Base-by-base conservation (phyloP, 2,888 invertebrate species). In the Protophormia terraenovae region DNA sequence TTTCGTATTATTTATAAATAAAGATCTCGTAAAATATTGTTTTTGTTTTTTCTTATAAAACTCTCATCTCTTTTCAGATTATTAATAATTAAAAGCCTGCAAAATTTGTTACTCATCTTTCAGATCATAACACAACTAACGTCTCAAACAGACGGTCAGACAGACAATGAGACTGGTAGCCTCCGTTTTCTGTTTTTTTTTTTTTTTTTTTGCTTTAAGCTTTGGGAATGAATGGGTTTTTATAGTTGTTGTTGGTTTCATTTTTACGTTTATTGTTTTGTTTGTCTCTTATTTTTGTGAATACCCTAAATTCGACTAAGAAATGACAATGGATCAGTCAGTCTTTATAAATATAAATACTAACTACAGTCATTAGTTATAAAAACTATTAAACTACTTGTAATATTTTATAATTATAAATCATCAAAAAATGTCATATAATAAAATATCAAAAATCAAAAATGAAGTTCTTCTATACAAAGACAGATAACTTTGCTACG, bases 1-100 rank as follows among this genome's bases (percentile, higher is more conserved):
- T 58, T 60, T 71, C 50, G 47, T 71, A n/a, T 64, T 66, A 75
- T 66, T 82, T 85, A 82, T 85, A 82, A 85, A 85, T 50, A 79
- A 58, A 71, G 73, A 47, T 64, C 29, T 67, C 38, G 58, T 10
- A 53, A 45, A 69, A 71, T 19, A 32, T 47, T 45, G 14, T 62
- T 22, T 45, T 0, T 66, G 35, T 64, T 66, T 58, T 58, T 73
- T 27, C n/a, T n/a, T n/a, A n/a, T 7, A 3, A 69, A 27, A 55
- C 76, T 76, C 76, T 76, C 64, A 67, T 45, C 66, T 81, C 47
- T 75, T 66, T 22, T 55, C 32, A 64, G 32, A 12, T 62, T 55
- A 38, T 60, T 47, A 32, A 50, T 14, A 45, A 58, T 24, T 16
- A 55, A 24, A 5, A 79, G 14, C 29, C 45, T 45, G 22, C 41